Evolutionary conservation across 2,888 invertebrate species (phyloP).

Genomic region (Schrankia costaestrigalis): DNA sequence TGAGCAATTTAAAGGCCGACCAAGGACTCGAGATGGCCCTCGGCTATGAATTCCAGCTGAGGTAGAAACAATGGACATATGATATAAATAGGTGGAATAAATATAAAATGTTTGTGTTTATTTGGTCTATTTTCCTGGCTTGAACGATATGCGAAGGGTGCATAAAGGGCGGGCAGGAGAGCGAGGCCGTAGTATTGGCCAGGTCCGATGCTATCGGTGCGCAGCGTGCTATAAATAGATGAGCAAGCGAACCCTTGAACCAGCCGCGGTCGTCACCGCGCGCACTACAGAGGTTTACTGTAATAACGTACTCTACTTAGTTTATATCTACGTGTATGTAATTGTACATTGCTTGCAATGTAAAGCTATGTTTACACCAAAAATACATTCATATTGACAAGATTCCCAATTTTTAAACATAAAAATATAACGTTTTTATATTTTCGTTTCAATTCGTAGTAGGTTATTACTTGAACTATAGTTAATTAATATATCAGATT

Average conservation of each 20-base stretch:
- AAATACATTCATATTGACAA: too few species aligned
- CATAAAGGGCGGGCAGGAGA: conserved; percentile 68
- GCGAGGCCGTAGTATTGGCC: conserved; percentile 57
- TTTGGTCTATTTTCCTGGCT: conserved; percentile 72
- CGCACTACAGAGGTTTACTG: conserved; percentile 52
- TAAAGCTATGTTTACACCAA: too few species aligned
- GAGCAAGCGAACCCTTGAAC: conserved; percentile 73
- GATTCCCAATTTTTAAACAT: too few species aligned
- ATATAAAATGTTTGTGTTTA: conserved; percentile 64
- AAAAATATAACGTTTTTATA: too few species aligned
- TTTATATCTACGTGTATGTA: too few species aligned
- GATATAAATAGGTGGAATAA: conserved; percentile 74
- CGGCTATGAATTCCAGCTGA: conserved; percentile 67
- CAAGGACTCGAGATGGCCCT: conserved; percentile 52
- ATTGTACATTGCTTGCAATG: too few species aligned
- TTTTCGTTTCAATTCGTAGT: too few species aligned
- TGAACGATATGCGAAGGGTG: conserved; percentile 72
- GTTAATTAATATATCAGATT: too few species aligned
- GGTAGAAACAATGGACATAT: conserved; percentile 72
- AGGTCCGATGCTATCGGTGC: conserved; percentile 68
- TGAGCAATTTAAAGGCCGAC: conserved; percentile 56
- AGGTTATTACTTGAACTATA: too few species aligned
- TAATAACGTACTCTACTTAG: conserved; percentile 26
- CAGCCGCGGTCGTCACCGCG: conserved; percentile 64
- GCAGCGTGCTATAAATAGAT: conserved; percentile 74